Conservation (phyloP, 2,797 vertebrate species). For the Enteromius thamalakanensis region DNA sequence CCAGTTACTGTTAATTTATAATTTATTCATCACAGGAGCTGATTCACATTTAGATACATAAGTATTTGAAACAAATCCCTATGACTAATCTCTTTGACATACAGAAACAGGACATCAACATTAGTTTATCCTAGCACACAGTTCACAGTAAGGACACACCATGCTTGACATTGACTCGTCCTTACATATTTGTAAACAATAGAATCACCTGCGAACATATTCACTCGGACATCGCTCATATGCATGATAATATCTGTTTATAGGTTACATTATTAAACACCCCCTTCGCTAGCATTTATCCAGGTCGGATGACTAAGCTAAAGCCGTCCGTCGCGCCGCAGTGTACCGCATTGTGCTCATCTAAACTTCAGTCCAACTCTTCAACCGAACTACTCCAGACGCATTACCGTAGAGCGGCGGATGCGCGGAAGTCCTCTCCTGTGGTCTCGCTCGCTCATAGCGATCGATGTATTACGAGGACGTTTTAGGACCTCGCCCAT, state of each 20-base stretch:
- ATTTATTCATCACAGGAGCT: not conserved
- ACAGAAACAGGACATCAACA: not conserved
- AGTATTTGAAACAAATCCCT: conserved; percentile 10
- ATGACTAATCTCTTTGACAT: not conserved
- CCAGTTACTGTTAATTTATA: not conserved
- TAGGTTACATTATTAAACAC: not conserved
- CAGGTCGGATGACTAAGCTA: conserved; percentile 71
- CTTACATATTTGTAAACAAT: conserved; percentile 29
- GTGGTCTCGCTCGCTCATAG: conserved; percentile 81
- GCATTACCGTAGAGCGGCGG: conserved; percentile 85
- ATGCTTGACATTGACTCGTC: conserved; percentile 63
- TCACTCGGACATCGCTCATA: not conserved
- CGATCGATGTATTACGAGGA: conserved; percentile 56
- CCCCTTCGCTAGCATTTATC: not conserved
- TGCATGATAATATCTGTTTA: not conserved
- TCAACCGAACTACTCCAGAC: conserved; percentile 45
- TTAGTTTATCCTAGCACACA: not conserved
- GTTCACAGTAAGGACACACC: conserved; percentile 29
- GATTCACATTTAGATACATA: not conserved
- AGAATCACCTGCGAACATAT: not conserved
- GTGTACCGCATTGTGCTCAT: conserved; percentile 72
- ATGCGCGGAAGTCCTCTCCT: conserved; percentile 79
- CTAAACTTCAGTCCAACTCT: conserved; percentile 75
- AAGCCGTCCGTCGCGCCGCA: conserved; percentile 66
- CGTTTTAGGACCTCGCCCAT: conserved; percentile 52